These are phyloP conservation scores for Sardina pilchardus DNA, from an alignment of 2,113 vertebrate genomes.

Conservation along the genomic window DNA sequence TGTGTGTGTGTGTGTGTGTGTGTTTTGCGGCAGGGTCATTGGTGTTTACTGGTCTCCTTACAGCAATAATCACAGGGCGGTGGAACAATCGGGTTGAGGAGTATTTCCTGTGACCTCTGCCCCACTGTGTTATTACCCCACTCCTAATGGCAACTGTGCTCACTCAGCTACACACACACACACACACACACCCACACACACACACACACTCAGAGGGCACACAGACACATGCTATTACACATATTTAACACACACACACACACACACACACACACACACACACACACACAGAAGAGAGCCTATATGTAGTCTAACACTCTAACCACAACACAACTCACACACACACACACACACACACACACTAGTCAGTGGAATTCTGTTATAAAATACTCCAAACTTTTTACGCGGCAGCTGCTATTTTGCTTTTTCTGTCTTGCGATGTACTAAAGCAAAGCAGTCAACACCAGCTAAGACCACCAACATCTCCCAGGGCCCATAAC, in stretches of 20 bases:
- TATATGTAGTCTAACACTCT: too few species aligned
- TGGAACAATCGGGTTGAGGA: slow-evolving; percentile 25
- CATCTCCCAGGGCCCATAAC: too few species aligned
- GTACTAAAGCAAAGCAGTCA: too few species aligned
- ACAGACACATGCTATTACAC: neutral
- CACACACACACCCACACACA: slow-evolving; percentile 31
- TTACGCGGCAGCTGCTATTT: too few species aligned
- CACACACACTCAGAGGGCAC: neutral
- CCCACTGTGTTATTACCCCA: neutral
- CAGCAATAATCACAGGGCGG: slow-evolving; percentile 23
- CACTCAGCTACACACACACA: slow-evolving; percentile 13
- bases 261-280: too few species aligned
- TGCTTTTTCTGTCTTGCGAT: too few species aligned
- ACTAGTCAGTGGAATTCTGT: too few species aligned
- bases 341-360: too few species aligned
- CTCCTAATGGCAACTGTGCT: slow-evolving; percentile 17
- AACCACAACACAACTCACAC: too few species aligned
- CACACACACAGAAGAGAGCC: too few species aligned
- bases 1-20: slow-evolving; percentile 54
- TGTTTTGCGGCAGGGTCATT: slow-evolving; percentile 20
- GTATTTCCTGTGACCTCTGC: neutral
- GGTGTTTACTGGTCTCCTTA: slow-evolving; percentile 31
- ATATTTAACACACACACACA: neutral
- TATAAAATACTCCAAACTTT: too few species aligned
- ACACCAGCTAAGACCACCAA: too few species aligned